Conservation (phyloP, 2,888 invertebrate species). For the Zaprionus bogoriensis region DNA sequence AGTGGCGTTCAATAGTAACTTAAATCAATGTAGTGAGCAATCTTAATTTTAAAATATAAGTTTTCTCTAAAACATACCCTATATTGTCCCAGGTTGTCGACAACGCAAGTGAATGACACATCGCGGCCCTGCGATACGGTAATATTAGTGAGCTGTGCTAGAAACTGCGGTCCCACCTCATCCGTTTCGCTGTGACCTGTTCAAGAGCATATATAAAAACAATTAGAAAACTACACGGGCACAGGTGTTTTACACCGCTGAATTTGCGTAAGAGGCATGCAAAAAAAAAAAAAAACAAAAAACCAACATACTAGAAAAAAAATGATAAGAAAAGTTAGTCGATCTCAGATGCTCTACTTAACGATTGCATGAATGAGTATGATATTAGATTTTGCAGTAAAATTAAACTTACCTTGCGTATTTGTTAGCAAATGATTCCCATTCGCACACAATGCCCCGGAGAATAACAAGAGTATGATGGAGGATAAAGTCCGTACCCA, state of each 20-base stretch:
- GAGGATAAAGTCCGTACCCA: constrained; percentile 61
- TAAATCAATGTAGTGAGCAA: too few species aligned
- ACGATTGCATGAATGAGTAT: too few species aligned
- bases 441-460: constrained; percentile 33
- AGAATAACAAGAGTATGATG: constrained; percentile 58
- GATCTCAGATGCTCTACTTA: too few species aligned
- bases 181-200: constrained; percentile 88
- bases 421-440: constrained; percentile 49
- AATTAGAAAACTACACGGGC: constrained; percentile 7
- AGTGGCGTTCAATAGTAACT: too few species aligned
- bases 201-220: constrained; percentile 70
- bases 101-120: constrained; percentile 94
- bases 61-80: constrained; percentile 86
- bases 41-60: neutral
- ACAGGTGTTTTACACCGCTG: constrained; percentile 17
- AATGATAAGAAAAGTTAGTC: neutral
- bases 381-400: neutral
- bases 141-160: constrained; percentile 92
- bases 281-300: neutral
- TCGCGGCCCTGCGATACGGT: constrained; percentile 94
- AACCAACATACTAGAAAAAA: neutral
- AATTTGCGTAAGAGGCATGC: constrained; percentile 1
- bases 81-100: constrained; percentile 93
- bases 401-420: constrained; percentile 68
- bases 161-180: constrained; percentile 90